Conservation (phyloP, 2,888 invertebrate genomes). For the Pseudolycoriella hygida region DNA sequence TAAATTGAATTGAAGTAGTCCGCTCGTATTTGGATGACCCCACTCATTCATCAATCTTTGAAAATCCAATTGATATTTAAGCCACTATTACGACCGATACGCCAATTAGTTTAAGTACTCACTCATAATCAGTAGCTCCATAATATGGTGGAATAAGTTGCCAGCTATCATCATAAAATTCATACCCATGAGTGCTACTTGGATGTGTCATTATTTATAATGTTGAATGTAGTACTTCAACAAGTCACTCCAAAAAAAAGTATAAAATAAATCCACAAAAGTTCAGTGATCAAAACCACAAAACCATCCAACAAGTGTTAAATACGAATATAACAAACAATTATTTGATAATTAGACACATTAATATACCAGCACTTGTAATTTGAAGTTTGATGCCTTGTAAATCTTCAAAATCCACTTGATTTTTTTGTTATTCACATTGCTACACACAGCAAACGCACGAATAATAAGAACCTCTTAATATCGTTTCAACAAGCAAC, state of each 20-base stretch:
- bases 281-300: too few species aligned
- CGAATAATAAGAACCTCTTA: neutral
- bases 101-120: conserved; percentile 1
- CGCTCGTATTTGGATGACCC: too few species aligned
- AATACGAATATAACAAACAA: neutral
- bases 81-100: too few species aligned
- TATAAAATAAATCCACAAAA: too few species aligned
- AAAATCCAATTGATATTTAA: too few species aligned
- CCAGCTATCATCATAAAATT: conserved; percentile 6
- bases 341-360: neutral
- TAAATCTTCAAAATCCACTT: conserved; percentile 1
- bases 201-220: conserved; percentile 2
- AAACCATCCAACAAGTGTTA: too few species aligned
- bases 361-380: neutral
- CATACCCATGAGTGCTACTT: conserved; percentile 3
- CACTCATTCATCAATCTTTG: too few species aligned
- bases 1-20: too few species aligned
- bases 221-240: too few species aligned
- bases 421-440: neutral
- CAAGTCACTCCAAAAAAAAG: too few species aligned
- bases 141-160: conserved; percentile 7
- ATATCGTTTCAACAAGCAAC: neutral
- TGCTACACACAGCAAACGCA: neutral
- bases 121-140: conserved; percentile 7
- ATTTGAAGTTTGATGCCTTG: neutral